Evolutionary conservation across 2,888 invertebrate species (phyloP), one percentile per base, ranked within the genome.

Genomic region (Ctena decussata): DNA sequence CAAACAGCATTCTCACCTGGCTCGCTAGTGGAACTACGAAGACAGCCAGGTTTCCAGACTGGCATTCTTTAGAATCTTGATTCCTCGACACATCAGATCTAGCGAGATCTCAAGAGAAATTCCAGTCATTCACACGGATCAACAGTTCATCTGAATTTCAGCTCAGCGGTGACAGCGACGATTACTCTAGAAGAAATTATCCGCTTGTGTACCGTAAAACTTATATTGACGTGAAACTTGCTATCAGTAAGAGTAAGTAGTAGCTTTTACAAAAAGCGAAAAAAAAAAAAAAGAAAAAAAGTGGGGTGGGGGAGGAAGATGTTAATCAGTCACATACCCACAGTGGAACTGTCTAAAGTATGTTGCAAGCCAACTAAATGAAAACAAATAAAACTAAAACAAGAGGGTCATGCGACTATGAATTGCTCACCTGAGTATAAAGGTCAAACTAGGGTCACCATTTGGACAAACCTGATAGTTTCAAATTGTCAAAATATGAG

Each of bases 1-100:
- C n/a, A n/a, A n/a, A n/a, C n/a, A n/a, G n/a, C n/a, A n/a, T n/a
- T 0, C 69, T 57, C 82, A 89, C 88, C 88, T 76, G 77, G 77
- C 60, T 89, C 85, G 69, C 82, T 75, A 27, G 80, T 80, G 24
- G 88, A 89, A n/a, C 88, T 84, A 1, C 88, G 85, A 37, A 89
- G 88, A 84, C 88, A 89, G 30, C 86, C 88, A 41, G 88, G 88
- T 60, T 86, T 86, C 88, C 88, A 89, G 53, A 76, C 74, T 71
- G 88, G 88, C 88, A 89, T 89, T 53, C 75, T 86, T 74, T 85
- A 44, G 49, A 53, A 53, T 57, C 41, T 27, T 12, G 0, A 18
- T 35, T 35, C 30, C 49, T 60, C 32, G 6, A 79, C 35, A 15
- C 65, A 65, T 65, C 65, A 65, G 65, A 65, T 65, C 65, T 3